phyloP scores from a whole-genome alignment of 2,888 invertebrate species.

The Neoscelio sp. region DNA sequence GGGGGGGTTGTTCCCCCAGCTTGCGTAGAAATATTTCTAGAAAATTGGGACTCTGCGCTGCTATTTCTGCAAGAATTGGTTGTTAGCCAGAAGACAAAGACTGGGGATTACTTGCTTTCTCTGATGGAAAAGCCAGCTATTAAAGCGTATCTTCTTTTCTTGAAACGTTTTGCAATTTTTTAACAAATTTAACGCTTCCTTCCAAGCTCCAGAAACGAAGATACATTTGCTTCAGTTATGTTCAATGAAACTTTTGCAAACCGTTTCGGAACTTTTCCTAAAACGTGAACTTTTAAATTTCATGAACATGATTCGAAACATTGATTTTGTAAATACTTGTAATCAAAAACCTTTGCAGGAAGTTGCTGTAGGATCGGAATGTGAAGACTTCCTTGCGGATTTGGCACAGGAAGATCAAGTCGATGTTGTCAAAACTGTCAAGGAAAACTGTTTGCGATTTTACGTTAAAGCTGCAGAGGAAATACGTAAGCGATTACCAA shows the following conservation, averaged over 20 bases:
- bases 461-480: slow-evolving; percentile 33
- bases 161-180: slow-evolving; percentile 38
- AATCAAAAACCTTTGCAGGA: slow-evolving; percentile 23
- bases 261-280: slow-evolving; percentile 49
- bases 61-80: slow-evolving; percentile 6
- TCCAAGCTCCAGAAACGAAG: slow-evolving; percentile 51
- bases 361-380: slow-evolving; percentile 28
- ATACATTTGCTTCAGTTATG: slow-evolving; percentile 43
- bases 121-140: not conserved
- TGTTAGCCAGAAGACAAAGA: slow-evolving; percentile 14
- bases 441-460: slow-evolving; percentile 23
- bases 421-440: not conserved
- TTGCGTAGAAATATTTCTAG: too few relatives aligned
- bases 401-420: not conserved
- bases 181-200: slow-evolving; percentile 48
- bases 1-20: too few relatives aligned
- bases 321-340: not conserved
- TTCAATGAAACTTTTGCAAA: slow-evolving; percentile 32
- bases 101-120: not conserved
- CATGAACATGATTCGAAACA: not conserved
- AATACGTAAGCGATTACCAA: slow-evolving; percentile 33
- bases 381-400: not conserved
- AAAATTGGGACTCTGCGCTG: slow-evolving; percentile 20
- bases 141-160: slow-evolving; percentile 47
- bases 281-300: slow-evolving; percentile 27